These are phyloP conservation scores for Drosophila meridiana DNA, from an alignment of 2,888 invertebrate species.

Conservation along the genomic window DNA sequence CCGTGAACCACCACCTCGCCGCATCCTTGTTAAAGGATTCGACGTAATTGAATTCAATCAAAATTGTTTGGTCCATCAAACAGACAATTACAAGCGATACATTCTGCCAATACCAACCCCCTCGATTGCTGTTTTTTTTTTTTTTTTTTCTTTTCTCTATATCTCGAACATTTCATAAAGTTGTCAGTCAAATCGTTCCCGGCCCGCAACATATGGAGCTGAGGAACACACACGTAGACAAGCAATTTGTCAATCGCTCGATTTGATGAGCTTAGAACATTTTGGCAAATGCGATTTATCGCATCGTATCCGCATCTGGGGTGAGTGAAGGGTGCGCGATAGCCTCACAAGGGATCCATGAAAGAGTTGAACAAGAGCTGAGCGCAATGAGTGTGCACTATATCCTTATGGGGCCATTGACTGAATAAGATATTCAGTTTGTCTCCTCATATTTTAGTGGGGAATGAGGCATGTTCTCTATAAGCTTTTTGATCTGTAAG, in stretches of 20 bases:
- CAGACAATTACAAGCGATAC: slow-evolving; percentile 82
- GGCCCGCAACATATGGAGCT: slow-evolving; percentile 20
- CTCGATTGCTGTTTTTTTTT: slow-evolving; percentile 11
- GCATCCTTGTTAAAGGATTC: slow-evolving; percentile 32
- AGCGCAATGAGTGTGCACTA: not conserved
- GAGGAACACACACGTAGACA: slow-evolving; percentile 70
- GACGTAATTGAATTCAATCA: slow-evolving; percentile 83
- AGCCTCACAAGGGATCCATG: not conserved
- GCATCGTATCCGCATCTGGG: not conserved
- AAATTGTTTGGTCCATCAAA: slow-evolving; percentile 84
- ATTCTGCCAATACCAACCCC: slow-evolving; percentile 58
- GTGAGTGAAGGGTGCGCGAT: not conserved
- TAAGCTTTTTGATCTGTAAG: not conserved
- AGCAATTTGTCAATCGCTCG: slow-evolving; percentile 75
- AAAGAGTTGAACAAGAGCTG: slow-evolving; percentile 35
- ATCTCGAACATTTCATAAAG: slow-evolving; percentile 47
- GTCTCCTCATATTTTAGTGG: not conserved
- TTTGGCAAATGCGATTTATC: slow-evolving; percentile 41
- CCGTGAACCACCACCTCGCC: slow-evolving; percentile 41
- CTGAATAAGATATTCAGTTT: not conserved
- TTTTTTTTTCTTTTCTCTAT: not conserved
- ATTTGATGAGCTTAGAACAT: slow-evolving; percentile 68
- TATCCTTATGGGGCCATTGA: not conserved
- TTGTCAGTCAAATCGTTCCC: slow-evolving; percentile 54
- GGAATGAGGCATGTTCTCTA: not conserved